Evolutionary conservation across 2,797 vertebrate species (phyloP).

Genomic region (Salmo trutta): DNA sequence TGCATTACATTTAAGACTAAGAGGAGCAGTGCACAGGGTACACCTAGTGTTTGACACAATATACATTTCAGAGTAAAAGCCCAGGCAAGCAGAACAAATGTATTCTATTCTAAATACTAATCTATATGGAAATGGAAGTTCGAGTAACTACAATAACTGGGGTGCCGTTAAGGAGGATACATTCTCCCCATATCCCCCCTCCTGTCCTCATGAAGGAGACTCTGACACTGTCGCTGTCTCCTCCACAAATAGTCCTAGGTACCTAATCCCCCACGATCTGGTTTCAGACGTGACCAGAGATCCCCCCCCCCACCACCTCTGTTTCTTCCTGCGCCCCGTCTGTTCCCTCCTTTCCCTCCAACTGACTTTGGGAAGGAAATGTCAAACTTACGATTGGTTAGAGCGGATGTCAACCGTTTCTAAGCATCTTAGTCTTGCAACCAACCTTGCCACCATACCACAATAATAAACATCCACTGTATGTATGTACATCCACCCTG

Average conservation of each 20-base stretch:
- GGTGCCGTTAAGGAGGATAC: neutral
- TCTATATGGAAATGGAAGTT: neutral
- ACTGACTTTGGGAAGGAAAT: slow-evolving; percentile 73
- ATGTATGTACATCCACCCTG: neutral
- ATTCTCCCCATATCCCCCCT: slow-evolving; percentile 12
- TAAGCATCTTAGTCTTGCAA: slow-evolving; percentile 19
- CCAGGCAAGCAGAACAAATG: neutral
- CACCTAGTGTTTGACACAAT: too few relatives aligned
- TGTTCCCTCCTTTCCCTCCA: slow-evolving; percentile 60
- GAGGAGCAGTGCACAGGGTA: neutral
- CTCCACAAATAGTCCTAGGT: slow-evolving; percentile 79
- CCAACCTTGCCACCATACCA: neutral
- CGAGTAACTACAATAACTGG: neutral
- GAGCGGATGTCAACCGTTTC: slow-evolving; percentile 56
- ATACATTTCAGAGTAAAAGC: neutral
- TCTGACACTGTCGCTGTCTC: slow-evolving; percentile 77
- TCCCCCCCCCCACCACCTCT: slow-evolving; percentile 55
- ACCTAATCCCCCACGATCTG: slow-evolving; percentile 76
- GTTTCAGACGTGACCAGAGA: slow-evolving; percentile 79
- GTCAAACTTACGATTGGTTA: slow-evolving; percentile 67
- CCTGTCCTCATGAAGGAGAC: slow-evolving; percentile 70
- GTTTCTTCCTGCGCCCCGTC: slow-evolving; percentile 59
- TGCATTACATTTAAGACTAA: neutral
- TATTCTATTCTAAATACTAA: neutral
- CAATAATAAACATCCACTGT: neutral